These are phyloP conservation scores for Holocentrus rufus DNA, from an alignment of 2,797 vertebrate species.

Conservation along the genomic window DNA sequence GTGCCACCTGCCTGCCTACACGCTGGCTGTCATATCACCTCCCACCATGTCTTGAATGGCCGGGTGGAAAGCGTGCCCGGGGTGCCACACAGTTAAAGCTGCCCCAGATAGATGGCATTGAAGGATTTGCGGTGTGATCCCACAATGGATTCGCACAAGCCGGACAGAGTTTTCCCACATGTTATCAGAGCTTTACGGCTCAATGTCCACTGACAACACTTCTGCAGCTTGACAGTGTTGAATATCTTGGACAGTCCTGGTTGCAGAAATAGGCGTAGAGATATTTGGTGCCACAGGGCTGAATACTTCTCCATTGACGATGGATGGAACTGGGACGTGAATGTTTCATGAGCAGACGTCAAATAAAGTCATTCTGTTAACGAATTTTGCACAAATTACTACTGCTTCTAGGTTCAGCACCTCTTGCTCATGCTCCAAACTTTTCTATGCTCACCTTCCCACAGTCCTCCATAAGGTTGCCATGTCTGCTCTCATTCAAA, in stretches of 20 bases:
- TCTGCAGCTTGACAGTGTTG: neutral
- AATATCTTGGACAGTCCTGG: neutral
- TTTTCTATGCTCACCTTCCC: too few relatives aligned
- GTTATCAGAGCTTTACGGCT: neutral
- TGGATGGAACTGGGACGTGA: too few relatives aligned
- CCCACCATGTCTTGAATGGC: constrained; percentile 3
- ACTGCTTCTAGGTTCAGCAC: too few relatives aligned
- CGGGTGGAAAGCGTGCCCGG: neutral
- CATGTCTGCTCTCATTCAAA: too few relatives aligned
- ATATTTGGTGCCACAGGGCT: too few relatives aligned
- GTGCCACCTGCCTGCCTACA: constrained; percentile 38
- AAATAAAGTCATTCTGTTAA: too few relatives aligned
- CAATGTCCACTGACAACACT: neutral
- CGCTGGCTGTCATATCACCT: constrained; percentile 15
- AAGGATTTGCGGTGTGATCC: neutral
- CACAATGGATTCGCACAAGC: too few relatives aligned
- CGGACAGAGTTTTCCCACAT: neutral
- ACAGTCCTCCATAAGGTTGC: too few relatives aligned
- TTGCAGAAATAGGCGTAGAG: neutral
- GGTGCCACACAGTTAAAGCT: neutral
- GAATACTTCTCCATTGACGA: too few relatives aligned
- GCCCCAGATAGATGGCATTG: neutral
- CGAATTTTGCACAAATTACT: too few relatives aligned
- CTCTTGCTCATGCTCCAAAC: too few relatives aligned
- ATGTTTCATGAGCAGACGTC: too few relatives aligned